A percentile compares a stretch with the other conserved stretches of the same genome.
These are phyloP conservation scores for Andinoacara biseriatus DNA, from an alignment of 2,113 vertebrate genomes.

Conservation along the genomic window DNA sequence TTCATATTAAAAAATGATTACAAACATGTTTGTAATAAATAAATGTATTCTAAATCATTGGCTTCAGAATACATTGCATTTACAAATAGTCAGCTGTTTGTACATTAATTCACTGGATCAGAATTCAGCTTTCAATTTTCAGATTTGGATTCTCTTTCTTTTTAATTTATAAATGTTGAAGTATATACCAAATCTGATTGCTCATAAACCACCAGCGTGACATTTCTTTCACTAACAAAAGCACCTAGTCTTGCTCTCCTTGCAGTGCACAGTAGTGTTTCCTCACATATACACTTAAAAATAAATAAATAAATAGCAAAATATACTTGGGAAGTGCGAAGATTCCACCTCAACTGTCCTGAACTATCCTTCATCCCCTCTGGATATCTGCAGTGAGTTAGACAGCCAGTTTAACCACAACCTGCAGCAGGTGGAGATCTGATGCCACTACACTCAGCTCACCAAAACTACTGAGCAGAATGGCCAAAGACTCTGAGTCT, in stretches of 20 bases:
- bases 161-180: neutral
- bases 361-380: neutral
- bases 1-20: no score
- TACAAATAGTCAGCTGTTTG: neutral
- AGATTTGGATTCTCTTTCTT: no score
- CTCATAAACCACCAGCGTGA: neutral
- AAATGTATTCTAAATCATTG: no score
- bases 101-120: neutral
- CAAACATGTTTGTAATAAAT: no score
- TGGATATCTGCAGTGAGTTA: neutral
- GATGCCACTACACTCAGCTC: neutral
- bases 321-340: rapidly evolving
- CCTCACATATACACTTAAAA: neutral
- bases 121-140: no score
- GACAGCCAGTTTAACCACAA: neutral
- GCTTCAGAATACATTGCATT: neutral
- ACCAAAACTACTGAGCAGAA: neutral
- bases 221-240: no score
- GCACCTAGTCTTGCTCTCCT: neutral
- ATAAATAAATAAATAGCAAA: neutral
- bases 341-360: neutral
- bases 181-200: neutral
- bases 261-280: neutral
- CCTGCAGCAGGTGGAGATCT: neutral
- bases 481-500: neutral